Evolutionary conservation across 1,140 invertebrate species (phyloP), one percentile per base, ranked within the genome.

Genomic region (Calephelis nemesis): DNA sequence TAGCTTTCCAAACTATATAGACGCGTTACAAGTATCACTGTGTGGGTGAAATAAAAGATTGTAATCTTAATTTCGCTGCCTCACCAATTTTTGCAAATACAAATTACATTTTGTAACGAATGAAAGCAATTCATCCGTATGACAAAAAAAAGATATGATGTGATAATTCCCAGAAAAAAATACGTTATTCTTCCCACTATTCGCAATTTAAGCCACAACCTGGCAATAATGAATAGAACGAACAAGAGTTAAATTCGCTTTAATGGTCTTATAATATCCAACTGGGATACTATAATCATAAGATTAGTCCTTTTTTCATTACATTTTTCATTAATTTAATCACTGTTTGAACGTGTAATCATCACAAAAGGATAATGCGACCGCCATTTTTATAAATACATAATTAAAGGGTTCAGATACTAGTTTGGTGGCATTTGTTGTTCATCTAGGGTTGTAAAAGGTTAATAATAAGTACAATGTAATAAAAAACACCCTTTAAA

Each of bases 241-340:
- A 54, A 58, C 19, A 19, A 58, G 50, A 19, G 52, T 39, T 86
- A 84, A 78, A 86, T 85, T 76, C 72, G 82, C 83, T 83, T 78
- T 88, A 88, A 88, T 88, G 81, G 78, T 75, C 76, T 88, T 87
- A 85, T 85, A 88, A 88, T 87, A 72, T 75, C 62, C 64, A 63
- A 75, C 63, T 70, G 67, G 63, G 62, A 70, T 77, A 74, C 77
- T 82, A 82, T 85, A 88, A 85, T 85, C 82, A 85, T 71, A 62
- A 79, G 79, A 86, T 88, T 85, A 82, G 78, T 72, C 81, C 76
- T 88, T 88, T 88, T 88, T 87, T 88, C 84, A 88, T 83, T 87
- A 75, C 63, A 54, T 54, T 54, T 45, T 45, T 54, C 50, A 54
- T 54, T 54, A 54, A 19, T 19, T 54, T 78, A 81, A 78, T 73